Conservation (phyloP, 2,797 vertebrate species). For the Neomorphus geoffroyi region DNA sequence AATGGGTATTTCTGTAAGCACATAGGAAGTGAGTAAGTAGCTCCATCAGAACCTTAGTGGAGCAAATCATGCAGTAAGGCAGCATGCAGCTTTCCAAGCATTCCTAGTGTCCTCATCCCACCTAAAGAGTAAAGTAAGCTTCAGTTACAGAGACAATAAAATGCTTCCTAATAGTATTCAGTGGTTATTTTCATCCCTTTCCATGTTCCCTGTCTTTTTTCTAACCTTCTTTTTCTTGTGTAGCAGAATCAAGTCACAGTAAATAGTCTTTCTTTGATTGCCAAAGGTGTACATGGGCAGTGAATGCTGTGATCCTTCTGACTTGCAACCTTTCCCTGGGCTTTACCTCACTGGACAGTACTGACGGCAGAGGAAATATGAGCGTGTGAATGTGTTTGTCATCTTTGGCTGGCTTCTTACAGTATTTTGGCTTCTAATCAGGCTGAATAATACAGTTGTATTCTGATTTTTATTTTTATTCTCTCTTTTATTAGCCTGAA, state of each 20-base stretch:
- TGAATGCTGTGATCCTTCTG: not conserved
- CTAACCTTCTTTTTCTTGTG: not conserved
- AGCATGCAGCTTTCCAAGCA: not conserved
- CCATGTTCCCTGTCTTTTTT: not conserved
- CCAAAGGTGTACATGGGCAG: not conserved
- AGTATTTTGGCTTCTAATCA: not conserved
- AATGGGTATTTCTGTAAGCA: not conserved
- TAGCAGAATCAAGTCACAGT: not conserved
- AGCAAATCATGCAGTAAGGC: not conserved
- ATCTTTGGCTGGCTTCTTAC: not conserved
- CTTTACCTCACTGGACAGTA: not conserved
- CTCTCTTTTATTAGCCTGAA: not conserved
- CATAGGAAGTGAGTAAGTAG: not conserved
- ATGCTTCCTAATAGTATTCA: not conserved
- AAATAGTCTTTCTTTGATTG: not conserved
- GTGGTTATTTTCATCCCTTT: too few relatives aligned
- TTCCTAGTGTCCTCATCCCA: not conserved
- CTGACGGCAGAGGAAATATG: not conserved
- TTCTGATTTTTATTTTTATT: not conserved
- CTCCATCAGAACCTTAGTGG: not conserved
- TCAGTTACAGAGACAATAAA: not conserved
- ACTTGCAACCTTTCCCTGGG: not conserved
- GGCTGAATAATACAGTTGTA: not conserved
- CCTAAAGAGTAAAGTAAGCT: not conserved
- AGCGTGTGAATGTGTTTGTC: not conserved